phyloP scores from a whole-genome alignment of 2,797 vertebrate genomes.

The Eidolon dupreanum region DNA sequence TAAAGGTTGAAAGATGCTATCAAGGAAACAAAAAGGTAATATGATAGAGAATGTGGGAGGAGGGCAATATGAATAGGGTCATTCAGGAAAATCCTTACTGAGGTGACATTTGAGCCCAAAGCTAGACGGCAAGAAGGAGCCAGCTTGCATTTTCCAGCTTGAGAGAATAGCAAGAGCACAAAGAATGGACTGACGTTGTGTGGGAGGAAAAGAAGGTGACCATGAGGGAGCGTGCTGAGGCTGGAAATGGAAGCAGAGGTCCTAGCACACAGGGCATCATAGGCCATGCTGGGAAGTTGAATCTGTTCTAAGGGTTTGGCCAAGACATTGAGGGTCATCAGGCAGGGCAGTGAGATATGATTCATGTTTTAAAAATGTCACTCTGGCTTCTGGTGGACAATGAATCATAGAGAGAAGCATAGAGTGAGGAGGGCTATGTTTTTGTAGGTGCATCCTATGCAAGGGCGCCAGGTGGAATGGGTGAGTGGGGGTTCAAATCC shows the following conservation, averaged over 20 bases:
- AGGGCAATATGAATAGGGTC: background rate
- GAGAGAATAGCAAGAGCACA: background rate
- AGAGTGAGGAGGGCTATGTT: background rate
- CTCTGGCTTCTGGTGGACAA: background rate
- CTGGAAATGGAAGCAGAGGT: background rate
- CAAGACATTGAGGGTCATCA: background rate
- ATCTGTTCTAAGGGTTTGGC: background rate
- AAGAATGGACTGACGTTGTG: background rate
- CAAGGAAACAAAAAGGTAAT: background rate
- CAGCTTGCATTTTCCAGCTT: background rate
- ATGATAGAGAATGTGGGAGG: background rate
- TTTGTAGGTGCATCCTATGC: background rate
- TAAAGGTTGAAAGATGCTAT: background rate
- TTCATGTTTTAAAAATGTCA: background rate
- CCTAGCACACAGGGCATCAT: fast-evolving
- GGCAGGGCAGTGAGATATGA: background rate
- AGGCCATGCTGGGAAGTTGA: background rate
- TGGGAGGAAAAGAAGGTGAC: background rate
- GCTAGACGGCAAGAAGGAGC: background rate
- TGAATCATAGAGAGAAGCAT: background rate
- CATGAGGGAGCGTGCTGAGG: fast-evolving
- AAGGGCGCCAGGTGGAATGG: background rate
- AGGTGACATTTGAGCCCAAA: background rate
- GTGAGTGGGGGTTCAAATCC: background rate
- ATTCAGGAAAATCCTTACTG: background rate